phyloP scores from a whole-genome alignment of 2,113 vertebrate genomes.

The Proterorhinus semilunaris region DNA sequence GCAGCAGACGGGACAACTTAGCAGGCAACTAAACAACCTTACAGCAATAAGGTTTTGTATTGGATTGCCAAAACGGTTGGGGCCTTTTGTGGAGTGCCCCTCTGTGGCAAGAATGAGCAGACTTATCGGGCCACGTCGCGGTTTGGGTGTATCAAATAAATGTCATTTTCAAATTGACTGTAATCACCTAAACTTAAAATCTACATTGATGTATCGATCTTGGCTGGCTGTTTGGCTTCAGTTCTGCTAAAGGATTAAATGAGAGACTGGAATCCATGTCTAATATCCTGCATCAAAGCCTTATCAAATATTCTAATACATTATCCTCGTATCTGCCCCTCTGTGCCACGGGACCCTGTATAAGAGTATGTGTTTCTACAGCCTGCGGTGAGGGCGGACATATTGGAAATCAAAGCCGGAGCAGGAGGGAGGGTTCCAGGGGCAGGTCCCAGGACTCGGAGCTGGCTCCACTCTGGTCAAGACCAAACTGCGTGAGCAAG shows the following conservation, averaged over 20 bases:
- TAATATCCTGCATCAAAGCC: slow-evolving; percentile 65
- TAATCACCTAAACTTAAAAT: too few relatives aligned
- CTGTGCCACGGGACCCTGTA: slow-evolving; percentile 66
- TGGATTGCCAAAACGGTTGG: too few relatives aligned
- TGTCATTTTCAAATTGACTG: too few relatives aligned
- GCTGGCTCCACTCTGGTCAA: slow-evolving; percentile 56
- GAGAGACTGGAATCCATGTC: neutral
- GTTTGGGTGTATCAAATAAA: too few relatives aligned
- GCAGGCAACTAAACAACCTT: neutral
- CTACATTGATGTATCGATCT: too few relatives aligned
- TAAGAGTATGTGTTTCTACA: slow-evolving; percentile 76
- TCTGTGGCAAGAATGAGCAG: too few relatives aligned
- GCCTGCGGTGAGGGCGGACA: slow-evolving; percentile 85
- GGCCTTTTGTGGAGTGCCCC: too few relatives aligned
- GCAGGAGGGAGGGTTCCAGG: slow-evolving; percentile 71
- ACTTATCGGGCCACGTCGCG: too few relatives aligned
- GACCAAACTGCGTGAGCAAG: slow-evolving; percentile 27
- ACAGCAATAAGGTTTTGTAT: too few relatives aligned
- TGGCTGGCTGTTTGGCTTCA: too few relatives aligned
- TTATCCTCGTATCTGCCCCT: slow-evolving; percentile 84
- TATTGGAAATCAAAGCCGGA: slow-evolving; percentile 83
- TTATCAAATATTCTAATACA: slow-evolving; percentile 84
- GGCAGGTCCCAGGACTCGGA: slow-evolving; percentile 61
- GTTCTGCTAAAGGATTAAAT: too few relatives aligned
- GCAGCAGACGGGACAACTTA: neutral